These are phyloP conservation scores for Chaitophorus viminalis DNA, from an alignment of 2,888 invertebrate genomes.

Conservation along the genomic window DNA sequence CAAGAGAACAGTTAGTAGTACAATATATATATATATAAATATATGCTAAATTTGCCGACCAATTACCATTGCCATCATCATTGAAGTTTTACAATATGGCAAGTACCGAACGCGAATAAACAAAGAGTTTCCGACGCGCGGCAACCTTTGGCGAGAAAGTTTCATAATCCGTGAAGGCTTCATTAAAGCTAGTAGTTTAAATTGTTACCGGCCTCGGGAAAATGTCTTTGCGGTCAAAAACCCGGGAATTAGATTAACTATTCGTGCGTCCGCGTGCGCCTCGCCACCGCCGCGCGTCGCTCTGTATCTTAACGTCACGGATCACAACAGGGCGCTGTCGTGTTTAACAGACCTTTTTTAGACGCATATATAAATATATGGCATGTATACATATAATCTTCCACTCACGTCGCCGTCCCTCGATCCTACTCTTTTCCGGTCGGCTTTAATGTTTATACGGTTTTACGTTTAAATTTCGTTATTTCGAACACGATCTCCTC, in stretches of 20 bases:
- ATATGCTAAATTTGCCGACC: slow-evolving; percentile 24
- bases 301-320: background rate
- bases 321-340: background rate
- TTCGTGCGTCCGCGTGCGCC: no score
- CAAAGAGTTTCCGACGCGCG: slow-evolving; percentile 23
- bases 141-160: slow-evolving; percentile 39
- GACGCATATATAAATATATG: no score
- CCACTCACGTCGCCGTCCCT: background rate
- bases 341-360: slow-evolving; percentile 9
- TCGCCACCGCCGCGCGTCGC: no score
- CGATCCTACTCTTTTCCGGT: background rate
- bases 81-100: slow-evolving; percentile 23
- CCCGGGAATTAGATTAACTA: slow-evolving; percentile 20
- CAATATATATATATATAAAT: background rate
- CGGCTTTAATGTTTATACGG: no score
- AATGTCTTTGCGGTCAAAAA: slow-evolving; percentile 41
- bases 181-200: slow-evolving; percentile 39
- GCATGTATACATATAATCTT: no score
- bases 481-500: no score
- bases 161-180: slow-evolving; percentile 42
- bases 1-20: background rate
- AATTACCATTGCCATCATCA: slow-evolving; percentile 2
- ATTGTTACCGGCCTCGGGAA: slow-evolving; percentile 8
- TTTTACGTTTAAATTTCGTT: no score
- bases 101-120: slow-evolving; percentile 22